Conservation (phyloP, 2,797 vertebrate species). For the Echiichthys vipera region DNA sequence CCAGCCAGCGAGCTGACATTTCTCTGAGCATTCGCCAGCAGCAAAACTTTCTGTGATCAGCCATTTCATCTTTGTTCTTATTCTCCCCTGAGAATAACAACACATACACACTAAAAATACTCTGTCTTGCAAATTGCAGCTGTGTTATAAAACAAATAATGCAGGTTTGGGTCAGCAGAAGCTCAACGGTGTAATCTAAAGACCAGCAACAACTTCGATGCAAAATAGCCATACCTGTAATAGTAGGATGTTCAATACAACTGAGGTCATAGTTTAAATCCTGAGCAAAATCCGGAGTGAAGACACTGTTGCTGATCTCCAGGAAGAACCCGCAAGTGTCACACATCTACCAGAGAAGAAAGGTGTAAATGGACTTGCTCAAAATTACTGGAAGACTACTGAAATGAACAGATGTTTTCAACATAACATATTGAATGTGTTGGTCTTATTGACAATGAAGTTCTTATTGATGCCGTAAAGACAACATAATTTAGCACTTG, state of each 20-base stretch:
- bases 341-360: constrained; percentile 73
- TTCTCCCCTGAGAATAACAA: constrained; percentile 41
- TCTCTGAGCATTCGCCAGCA: constrained; percentile 26
- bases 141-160: background rate
- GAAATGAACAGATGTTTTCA: background rate
- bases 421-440: background rate
- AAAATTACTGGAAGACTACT: no score
- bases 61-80: background rate
- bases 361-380: no score
- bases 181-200: background rate
- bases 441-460: background rate
- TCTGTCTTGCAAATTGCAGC: background rate
- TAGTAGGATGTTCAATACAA: background rate
- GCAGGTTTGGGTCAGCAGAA: background rate
- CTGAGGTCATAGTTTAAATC: constrained; percentile 27
- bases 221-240: constrained; percentile 43
- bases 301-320: constrained; percentile 41
- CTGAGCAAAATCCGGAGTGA: constrained; percentile 10
- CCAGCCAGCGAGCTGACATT: constrained; percentile 34
- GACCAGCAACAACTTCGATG: background rate
- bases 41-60: constrained; percentile 17
- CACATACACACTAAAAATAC: background rate
- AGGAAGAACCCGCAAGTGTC: constrained; percentile 71
- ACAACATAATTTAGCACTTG: no score
- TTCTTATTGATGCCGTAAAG: no score